A percentile compares a stretch with the other conserved stretches of the same genome.
Conservation (phyloP, 2,888 invertebrate genomes). For the Oxystoma pomonae region DNA sequence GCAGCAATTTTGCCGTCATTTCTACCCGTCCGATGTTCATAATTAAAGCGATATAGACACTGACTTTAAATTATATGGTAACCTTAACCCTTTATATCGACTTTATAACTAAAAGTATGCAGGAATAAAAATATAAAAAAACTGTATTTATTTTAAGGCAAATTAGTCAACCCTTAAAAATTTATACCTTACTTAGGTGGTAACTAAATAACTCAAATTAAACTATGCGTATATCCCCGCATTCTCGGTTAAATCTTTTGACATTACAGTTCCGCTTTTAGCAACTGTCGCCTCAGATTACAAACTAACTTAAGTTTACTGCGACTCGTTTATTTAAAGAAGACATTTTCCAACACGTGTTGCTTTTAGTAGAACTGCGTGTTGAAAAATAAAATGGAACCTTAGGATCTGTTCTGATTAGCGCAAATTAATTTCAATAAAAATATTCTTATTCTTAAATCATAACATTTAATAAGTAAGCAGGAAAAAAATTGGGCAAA, state of each 20-base stretch:
- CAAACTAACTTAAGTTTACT: not conserved
- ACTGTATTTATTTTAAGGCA: not conserved
- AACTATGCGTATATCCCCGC: not conserved
- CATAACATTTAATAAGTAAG: too few relatives aligned
- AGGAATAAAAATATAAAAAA: not conserved
- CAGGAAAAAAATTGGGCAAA: too few relatives aligned
- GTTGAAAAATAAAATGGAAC: not conserved
- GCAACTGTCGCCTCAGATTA: not conserved
- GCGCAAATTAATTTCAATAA: too few relatives aligned
- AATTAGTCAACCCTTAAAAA: not conserved
- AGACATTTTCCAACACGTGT: not conserved
- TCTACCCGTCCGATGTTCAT: not conserved
- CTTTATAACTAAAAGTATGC: too few relatives aligned
- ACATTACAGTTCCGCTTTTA: not conserved
- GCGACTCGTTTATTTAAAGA: not conserved
- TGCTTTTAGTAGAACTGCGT: not conserved
- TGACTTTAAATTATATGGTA: not conserved
- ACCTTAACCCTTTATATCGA: not conserved
- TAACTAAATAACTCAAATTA: not conserved
- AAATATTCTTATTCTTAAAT: too few relatives aligned
- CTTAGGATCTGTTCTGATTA: too few relatives aligned
- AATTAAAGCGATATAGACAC: constrained; percentile 1
- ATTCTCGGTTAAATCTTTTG: not conserved
- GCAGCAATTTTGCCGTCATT: not conserved
- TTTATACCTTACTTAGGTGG: not conserved